Evolutionary conservation across 2,888 invertebrate genomes (phyloP).

Genomic region (Glyphotaelius pellucidus): DNA sequence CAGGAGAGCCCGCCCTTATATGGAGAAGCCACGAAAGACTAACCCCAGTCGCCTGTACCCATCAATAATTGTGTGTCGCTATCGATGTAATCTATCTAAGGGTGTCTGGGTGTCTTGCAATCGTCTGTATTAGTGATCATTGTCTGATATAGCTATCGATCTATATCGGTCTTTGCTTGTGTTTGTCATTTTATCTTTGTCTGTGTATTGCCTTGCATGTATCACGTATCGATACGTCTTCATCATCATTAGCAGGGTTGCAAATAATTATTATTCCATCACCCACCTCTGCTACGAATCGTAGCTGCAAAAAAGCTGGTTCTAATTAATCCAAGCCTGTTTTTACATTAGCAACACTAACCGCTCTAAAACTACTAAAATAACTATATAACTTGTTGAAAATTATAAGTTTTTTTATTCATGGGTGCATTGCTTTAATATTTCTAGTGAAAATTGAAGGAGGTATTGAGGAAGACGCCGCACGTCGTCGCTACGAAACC

Average conservation of each 20-base stretch:
- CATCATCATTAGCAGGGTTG: background rate
- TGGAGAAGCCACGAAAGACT: slow-evolving; percentile 20
- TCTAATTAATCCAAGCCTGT: background rate
- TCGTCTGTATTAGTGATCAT: background rate
- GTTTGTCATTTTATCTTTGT: background rate
- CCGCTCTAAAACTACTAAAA: background rate
- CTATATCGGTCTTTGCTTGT: background rate
- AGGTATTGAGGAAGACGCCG: too few species aligned
- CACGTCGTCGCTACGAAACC: too few species aligned
- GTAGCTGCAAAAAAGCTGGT: background rate
- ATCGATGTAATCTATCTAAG: background rate
- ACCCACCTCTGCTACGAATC: background rate
- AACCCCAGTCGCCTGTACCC: slow-evolving; percentile 18
- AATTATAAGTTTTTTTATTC: too few species aligned
- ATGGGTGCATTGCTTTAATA: too few species aligned
- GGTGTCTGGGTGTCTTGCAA: background rate
- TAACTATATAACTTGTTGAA: too few species aligned
- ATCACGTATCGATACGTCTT: background rate
- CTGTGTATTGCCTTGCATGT: background rate
- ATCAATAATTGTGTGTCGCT: background rate
- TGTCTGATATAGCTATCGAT: background rate
- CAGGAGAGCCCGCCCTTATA: slow-evolving; percentile 15
- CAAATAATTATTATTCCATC: background rate
- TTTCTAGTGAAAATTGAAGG: too few species aligned
- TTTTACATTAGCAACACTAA: background rate